Conservation (phyloP, 1,140 invertebrate species). For the Drosophila ironensis region DNA sequence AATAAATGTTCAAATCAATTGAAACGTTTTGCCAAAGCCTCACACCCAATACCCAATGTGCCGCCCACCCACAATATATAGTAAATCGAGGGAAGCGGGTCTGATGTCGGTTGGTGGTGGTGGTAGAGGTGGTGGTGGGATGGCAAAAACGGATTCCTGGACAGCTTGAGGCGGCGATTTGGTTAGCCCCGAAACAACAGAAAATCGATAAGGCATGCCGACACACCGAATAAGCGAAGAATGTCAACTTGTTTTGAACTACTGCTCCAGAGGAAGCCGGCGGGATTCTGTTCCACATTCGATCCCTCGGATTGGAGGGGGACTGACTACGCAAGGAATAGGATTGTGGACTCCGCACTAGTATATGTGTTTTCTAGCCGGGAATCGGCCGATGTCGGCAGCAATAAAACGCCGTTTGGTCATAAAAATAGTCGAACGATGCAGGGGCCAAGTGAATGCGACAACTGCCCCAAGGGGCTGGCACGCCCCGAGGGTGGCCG, state of each 20-base stretch:
- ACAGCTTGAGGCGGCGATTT: slow-evolving; percentile 76
- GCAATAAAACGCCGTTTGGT: slow-evolving; percentile 79
- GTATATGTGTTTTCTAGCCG: slow-evolving; percentile 23
- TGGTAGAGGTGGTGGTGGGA: not conserved
- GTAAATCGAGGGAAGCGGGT: slow-evolving; percentile 46
- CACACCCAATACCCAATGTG: slow-evolving; percentile 35
- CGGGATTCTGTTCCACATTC: slow-evolving; percentile 30
- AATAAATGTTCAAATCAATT: slow-evolving; percentile 80
- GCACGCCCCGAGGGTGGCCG: slow-evolving; percentile 7
- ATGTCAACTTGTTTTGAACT: slow-evolving; percentile 77
- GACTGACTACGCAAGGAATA: slow-evolving; percentile 9
- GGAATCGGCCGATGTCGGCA: slow-evolving; percentile 50
- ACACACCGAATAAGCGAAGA: slow-evolving; percentile 25
- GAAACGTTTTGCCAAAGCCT: slow-evolving; percentile 75
- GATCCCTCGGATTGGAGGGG: not conserved
- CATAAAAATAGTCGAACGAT: slow-evolving; percentile 78
- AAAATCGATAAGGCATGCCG: slow-evolving; percentile 68
- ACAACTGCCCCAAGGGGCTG: slow-evolving; percentile 41
- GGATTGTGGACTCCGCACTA: slow-evolving; percentile 22
- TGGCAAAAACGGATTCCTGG: slow-evolving; percentile 54
- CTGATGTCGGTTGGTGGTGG: not conserved
- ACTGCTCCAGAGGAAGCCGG: slow-evolving; percentile 26
- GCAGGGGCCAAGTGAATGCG: slow-evolving; percentile 49
- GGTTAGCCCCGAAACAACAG: slow-evolving; percentile 51
- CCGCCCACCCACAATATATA: slow-evolving; percentile 35